Percentiles rank a stretch among this genome's conserved stretches.
Conservation (phyloP, 2,113 vertebrate species). For the Zingel zingel region DNA sequence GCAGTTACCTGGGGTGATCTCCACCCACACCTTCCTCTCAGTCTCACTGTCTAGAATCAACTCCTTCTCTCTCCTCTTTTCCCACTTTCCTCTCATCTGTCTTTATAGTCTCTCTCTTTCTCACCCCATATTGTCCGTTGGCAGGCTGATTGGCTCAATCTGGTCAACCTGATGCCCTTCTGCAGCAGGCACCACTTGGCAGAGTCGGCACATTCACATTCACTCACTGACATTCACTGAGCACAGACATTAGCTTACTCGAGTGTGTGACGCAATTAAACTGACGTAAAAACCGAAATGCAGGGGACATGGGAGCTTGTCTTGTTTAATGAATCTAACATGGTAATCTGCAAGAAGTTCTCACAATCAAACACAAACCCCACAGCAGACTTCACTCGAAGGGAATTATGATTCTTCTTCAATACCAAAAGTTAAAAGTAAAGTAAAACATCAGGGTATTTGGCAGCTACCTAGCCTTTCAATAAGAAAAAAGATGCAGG, state of each 20-base stretch:
- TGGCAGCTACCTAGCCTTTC: constrained; percentile 25
- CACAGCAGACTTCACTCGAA: neutral
- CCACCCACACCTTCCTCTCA: constrained; percentile 13
- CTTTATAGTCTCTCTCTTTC: constrained; percentile 6
- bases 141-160: constrained; percentile 57
- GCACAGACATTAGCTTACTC: constrained; percentile 53
- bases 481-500: constrained; percentile 2
- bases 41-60: constrained; percentile 13
- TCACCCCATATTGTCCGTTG: constrained; percentile 26
- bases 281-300: constrained; percentile 5
- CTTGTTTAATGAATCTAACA: constrained; percentile 17
- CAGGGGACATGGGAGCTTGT: constrained; percentile 4
- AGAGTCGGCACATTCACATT: constrained; percentile 50
- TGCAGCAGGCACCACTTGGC: constrained; percentile 53
- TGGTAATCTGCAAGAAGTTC: neutral
- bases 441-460: constrained; percentile 12
- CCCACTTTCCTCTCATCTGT: constrained; percentile 13
- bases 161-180: constrained; percentile 62
- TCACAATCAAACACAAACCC: neutral
- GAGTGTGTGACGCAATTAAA: constrained; percentile 39
- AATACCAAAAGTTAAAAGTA: neutral
- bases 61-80: constrained; percentile 8
- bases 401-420: neutral
- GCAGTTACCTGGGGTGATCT: constrained; percentile 15
- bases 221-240: constrained; percentile 44